A percentile compares a stretch with the other conserved stretches of the same genome.
Conservation (phyloP, 2,888 invertebrate species). For the Lepidonotus clava region DNA sequence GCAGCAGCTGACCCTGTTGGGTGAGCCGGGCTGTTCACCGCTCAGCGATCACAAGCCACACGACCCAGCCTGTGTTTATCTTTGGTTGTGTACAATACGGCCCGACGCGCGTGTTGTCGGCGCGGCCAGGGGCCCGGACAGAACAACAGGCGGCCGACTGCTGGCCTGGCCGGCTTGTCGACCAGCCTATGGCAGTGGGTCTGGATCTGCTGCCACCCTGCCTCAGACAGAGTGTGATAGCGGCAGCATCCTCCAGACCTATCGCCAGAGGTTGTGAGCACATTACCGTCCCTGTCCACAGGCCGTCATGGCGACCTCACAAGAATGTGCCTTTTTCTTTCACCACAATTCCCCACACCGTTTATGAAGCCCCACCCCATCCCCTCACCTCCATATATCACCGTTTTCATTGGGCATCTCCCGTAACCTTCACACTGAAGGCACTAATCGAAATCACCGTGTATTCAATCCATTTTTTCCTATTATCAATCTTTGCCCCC, state of each 20-base stretch:
- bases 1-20: neutral
- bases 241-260: too few relatives aligned
- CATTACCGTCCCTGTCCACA: too few relatives aligned
- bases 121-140: neutral
- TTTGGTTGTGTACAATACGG: slow-evolving; percentile 3
- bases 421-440: neutral
- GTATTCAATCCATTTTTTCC: too few relatives aligned
- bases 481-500: too few relatives aligned
- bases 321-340: too few relatives aligned
- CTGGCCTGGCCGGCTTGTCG: neutral
- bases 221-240: neutral
- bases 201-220: slow-evolving; percentile 4
- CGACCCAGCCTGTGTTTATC: slow-evolving; percentile 37
- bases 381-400: slow-evolving; percentile 15
- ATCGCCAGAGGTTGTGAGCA: too few relatives aligned
- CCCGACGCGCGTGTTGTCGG: neutral
- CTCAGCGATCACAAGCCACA: neutral
- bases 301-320: neutral
- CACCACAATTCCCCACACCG: too few relatives aligned
- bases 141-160: neutral
- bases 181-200: slow-evolving; percentile 16
- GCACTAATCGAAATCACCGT: slow-evolving; percentile 15
- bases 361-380: neutral
- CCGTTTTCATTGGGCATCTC: neutral
- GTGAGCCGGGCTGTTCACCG: neutral